These are phyloP conservation scores for Tauraco erythrolophus DNA, from an alignment of 2,113 vertebrate species.

Conservation along the genomic window DNA sequence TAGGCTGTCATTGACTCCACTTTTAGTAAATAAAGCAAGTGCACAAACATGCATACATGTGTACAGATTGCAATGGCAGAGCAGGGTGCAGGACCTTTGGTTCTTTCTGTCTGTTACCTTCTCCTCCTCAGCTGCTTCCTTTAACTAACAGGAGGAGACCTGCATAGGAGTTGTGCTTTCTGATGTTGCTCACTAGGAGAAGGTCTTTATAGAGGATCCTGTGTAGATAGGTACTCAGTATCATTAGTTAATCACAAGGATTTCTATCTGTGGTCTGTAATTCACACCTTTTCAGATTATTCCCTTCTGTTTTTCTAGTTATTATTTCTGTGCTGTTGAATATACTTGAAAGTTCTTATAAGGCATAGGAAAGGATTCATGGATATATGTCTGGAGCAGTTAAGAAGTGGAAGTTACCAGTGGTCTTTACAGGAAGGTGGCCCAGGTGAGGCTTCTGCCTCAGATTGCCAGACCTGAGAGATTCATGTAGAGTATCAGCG, in stretches of 20 bases:
- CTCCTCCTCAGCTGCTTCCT: neutral
- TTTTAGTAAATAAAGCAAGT: neutral
- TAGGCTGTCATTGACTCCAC: neutral
- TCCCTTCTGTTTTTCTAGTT: neutral
- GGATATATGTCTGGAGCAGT: neutral
- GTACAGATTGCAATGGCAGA: neutral
- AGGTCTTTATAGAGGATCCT: neutral
- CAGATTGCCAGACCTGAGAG: neutral
- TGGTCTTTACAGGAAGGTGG: neutral
- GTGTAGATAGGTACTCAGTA: neutral
- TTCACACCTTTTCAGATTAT: neutral
- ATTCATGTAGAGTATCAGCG: rapidly evolving
- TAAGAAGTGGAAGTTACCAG: neutral
- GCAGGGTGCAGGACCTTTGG: neutral
- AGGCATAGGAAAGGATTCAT: neutral
- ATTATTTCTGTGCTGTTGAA: neutral
- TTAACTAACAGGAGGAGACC: neutral
- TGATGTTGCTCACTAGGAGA: neutral
- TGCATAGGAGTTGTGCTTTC: neutral
- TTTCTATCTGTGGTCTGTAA: neutral
- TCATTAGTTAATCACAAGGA: neutral
- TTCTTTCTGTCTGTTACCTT: neutral
- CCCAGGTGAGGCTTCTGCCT: neutral
- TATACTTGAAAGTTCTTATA: rapidly evolving
- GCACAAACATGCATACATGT: neutral